Evolutionary conservation across 2,113 vertebrate species (phyloP).

Genomic region (Odobenus rosmarus): DNA sequence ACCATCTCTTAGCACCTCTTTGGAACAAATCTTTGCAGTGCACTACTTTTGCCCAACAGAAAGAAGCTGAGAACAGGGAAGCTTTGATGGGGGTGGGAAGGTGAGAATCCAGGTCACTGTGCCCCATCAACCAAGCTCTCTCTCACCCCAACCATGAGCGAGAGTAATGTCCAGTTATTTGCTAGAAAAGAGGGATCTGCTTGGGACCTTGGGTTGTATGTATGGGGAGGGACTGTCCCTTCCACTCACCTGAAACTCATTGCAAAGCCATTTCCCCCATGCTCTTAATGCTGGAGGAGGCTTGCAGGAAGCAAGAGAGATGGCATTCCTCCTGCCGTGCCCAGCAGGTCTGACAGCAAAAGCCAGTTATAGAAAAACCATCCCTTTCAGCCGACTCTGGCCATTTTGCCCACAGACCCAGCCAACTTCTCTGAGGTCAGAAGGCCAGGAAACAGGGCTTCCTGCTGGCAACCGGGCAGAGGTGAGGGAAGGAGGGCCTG

Average conservation of each 20-base stretch:
- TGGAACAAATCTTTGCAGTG: neutral
- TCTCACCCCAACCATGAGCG: too few species aligned
- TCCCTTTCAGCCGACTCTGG: neutral
- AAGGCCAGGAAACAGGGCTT: neutral
- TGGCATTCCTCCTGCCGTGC: neutral
- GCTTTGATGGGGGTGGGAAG: neutral
- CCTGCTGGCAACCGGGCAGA: accelerated
- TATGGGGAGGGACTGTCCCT: neutral
- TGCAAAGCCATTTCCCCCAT: neutral
- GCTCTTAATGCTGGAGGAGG: neutral
- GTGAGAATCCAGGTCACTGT: neutral
- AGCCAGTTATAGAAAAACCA: neutral
- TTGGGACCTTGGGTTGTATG: neutral
- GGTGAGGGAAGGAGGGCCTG: neutral
- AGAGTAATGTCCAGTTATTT: neutral
- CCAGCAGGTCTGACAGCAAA: neutral
- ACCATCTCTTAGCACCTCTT: neutral
- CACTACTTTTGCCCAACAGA: neutral
- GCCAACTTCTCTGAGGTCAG: neutral
- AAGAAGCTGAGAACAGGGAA: neutral
- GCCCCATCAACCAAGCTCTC: neutral
- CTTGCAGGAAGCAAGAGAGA: neutral
- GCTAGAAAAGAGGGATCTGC: neutral
- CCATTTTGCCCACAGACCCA: neutral
- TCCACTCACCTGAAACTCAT: neutral